Evolutionary conservation across 1,140 invertebrate genomes (phyloP).

Genomic region (Ylistrum balloti): DNA sequence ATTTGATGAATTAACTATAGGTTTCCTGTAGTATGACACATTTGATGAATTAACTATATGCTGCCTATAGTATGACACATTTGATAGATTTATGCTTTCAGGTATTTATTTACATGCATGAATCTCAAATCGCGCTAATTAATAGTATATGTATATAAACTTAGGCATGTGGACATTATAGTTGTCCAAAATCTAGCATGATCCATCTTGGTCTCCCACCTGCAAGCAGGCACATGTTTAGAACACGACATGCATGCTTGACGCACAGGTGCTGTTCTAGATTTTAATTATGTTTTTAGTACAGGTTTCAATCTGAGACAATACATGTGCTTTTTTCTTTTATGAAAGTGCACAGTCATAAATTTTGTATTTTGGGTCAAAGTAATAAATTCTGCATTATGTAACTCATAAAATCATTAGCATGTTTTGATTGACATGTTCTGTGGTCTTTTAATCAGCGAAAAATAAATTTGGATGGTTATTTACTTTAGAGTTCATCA

Average conservation of each 20-base stretch:
- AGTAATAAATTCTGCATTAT: not conserved
- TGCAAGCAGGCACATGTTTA: not conserved
- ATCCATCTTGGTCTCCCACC: not conserved
- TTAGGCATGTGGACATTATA: too few relatives aligned
- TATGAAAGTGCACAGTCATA: not conserved
- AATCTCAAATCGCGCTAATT: too few relatives aligned
- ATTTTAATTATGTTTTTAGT: conserved; percentile 10
- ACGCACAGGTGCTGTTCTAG: conserved; percentile 17
- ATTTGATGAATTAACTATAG: too few relatives aligned
- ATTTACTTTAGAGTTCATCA: too few relatives aligned
- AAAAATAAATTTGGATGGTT: too few relatives aligned
- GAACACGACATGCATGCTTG: not conserved
- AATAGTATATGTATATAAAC: too few relatives aligned
- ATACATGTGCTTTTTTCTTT: conserved; percentile 1
- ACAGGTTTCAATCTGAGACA: not conserved
- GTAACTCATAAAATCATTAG: not conserved
- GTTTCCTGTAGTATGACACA: too few relatives aligned
- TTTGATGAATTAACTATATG: too few relatives aligned
- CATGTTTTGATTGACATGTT: not conserved
- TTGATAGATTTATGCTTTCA: too few relatives aligned
- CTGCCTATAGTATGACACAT: too few relatives aligned
- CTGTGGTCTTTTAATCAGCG: not conserved
- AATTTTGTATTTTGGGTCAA: not conserved
- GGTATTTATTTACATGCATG: too few relatives aligned
- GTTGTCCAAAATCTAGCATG: too few relatives aligned